Evolutionary conservation across 2,888 invertebrate species (phyloP).

Genomic region (Nemotelus nigrinus): DNA sequence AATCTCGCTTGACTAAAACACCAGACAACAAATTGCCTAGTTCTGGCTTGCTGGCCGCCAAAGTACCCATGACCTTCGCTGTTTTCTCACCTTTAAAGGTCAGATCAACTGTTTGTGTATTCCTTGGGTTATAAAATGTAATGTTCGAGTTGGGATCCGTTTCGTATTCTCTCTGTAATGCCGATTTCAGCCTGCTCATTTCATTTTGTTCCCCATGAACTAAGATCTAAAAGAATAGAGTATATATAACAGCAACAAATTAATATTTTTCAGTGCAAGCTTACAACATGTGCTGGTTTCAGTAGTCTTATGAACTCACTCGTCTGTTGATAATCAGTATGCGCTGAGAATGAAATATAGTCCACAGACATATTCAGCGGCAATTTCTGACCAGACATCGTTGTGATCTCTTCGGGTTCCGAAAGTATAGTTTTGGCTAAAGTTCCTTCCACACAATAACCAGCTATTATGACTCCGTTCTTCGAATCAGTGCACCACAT

Average conservation of each 20-base stretch:
- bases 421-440: conserved; percentile 93
- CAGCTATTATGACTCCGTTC: conserved; percentile 98
- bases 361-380: conserved; percentile 98
- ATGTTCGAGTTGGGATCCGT: conserved; percentile 83
- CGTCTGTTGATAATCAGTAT: conserved; percentile 98
- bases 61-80: conserved; percentile 95
- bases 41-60: conserved; percentile 85
- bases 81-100: conserved; percentile 98
- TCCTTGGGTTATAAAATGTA: conserved; percentile 93
- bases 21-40: conserved; percentile 87
- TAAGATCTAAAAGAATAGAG: conserved; percentile 70
- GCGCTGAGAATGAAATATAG: conserved; percentile 99
- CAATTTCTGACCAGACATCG: conserved; percentile 94
- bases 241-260: not conserved
- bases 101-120: conserved; percentile 91
- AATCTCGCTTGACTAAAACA: conserved; percentile 95
- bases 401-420: conserved; percentile 96
- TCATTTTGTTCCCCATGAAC: conserved; percentile 99
- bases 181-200: conserved; percentile 95
- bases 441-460: conserved; percentile 92
- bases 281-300: conserved; percentile 93
- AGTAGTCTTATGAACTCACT: conserved; percentile 95
- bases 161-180: conserved; percentile 92
- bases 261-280: conserved; percentile 23
- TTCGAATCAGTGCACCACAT: conserved; percentile 98